Evolutionary conservation across 2,888 invertebrate genomes (phyloP), one percentile per base, ranked within the genome.

Genomic region (Eilema depressum): DNA sequence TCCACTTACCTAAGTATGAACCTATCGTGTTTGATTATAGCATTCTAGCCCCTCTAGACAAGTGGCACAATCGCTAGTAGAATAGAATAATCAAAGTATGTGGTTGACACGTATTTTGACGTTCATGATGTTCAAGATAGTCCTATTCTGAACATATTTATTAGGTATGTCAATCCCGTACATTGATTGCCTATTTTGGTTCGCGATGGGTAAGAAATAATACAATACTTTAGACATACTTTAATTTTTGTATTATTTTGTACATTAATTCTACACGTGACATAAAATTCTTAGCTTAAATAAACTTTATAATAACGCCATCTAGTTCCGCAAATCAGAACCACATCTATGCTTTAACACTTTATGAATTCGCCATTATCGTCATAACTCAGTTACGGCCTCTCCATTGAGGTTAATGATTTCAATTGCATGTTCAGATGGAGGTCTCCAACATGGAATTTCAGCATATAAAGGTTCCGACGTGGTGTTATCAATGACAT

Each of bases 391-490:
- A 2, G 95, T 95, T 3, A 95, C 91, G 7, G 95, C 95, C 88
- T 95, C 95, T 20, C 94, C 95, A 75, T 94, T 94, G 47, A 91
- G 74, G 76, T 93, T 94, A 26, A 95, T 85, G 25, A 94, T 88
- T 87, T 93, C 95, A 73, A 93, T 87, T 1, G 95, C 93, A 77
- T 93, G 93, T 81, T 93, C 94, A n/a, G 94, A 94, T 30, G 93
- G 92, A 47, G 95, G 94, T 83, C 92, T 85, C 94, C 94, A 95
- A 76, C 92, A 93, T 63, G 97, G 97, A 74, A 97, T 97, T 91
- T 97, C 97, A 74, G 97, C 97, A 83, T 97, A 97, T 30, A 97
- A 89, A 65, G 97, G 97, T 85, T 97, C 97, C 3, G 92, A 89
- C 41, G 91, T 93, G 1, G 92, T 90, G 33, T 84, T 87, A 76